Evolutionary conservation across 1,140 invertebrate species (phyloP), one percentile per base, ranked within the genome.

Genomic region (Saxidomus purpurata): DNA sequence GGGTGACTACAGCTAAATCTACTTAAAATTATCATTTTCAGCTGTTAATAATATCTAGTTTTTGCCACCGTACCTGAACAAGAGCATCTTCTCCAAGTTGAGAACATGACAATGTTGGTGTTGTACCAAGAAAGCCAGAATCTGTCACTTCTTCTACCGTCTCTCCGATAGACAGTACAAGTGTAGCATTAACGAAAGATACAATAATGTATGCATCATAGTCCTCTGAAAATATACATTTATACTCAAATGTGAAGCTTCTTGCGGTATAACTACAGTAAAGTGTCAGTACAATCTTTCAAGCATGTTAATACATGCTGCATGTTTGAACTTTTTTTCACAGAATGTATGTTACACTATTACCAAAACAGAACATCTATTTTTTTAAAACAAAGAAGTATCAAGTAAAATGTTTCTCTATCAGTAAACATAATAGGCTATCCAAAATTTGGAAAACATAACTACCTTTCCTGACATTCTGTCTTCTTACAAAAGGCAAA

Each of bases 151-250:
- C 99, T 96, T 99, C 99, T 47, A 99, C 99, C 90, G 99, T 99
- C 96, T 99, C 99, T 91, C 99, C 99, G 95, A 99, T 99, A 91
- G 98, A 99, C 91, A 99, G 97, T 87, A 99, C 99, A 91, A 99
- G 97, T 38, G 99, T 99, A 87, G 99, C 99, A 96, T 99, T 99
- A 55, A 99, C 98, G 97, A 99, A 99, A 63, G 99, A 99, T 90
- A 99, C 99, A 96, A 99, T 99, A 97, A 99, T 99, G 96, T 99
- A 99, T 63, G 99, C 98, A 97, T 99, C 99, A 97, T 97, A 99
- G 95, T 99, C 98, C 96, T 99, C 99, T 99, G 97, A 90, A 98
- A 98, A 94, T 91, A 93, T 34, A 94, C 40, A 55, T 1, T 15
- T 36, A n/a, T n/a, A n/a, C 74, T 77, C n/a, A 25, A 36, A 38